Base-by-base conservation (phyloP, 2,888 invertebrate species). In the Sisyra nigra region DNA sequence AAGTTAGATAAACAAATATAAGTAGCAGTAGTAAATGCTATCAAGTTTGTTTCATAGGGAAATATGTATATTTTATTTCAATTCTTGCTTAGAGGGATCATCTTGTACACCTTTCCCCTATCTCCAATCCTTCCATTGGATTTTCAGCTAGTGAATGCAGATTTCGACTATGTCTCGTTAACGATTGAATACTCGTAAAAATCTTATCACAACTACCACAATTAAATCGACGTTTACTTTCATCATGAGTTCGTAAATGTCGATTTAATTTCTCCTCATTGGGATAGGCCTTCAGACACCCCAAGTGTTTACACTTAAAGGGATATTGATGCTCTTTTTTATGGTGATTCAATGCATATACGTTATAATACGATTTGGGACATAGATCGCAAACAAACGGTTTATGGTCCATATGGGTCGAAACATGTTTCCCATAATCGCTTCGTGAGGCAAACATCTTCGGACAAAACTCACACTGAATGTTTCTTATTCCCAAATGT, bases 381-480 rank as follows among this genome's bases (percentile, higher is more conserved):
- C 41, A 41, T 2, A 41, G 13, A 41, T 41, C 41, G 24, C 41
- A 41, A 19, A 35, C 34, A 18, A 34, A 41, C 3, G 41, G 41
- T 35, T 41, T 41, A 19, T 41, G 41, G 34, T 24, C 31, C 41
- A 41, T 41, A 34, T 41, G 41, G 24, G 34, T 41, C 5, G 41
- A 41, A 11, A 41, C 41, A 34, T 41, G 41, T 34, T 41, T 41
- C 13, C 41, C 41, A 34, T 41, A 41, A 24, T 41, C 41, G 19
- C 41, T 41, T 15, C 31, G 30, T n/a, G 41, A 31, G 10, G 41
- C 34, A 34, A 41, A 41, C 41, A 41, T 41, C 34, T 41, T 41
- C 11, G 41, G 34, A 41, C 41, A 41, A 35, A 30, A 41, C 14
- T 41, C 41, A 19, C 41, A 41, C 11, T 30, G 34, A 13, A 41